A percentile compares a stretch with the other conserved stretches of the same genome.
phyloP scores from a whole-genome alignment of 53 echinoderm and acorn worm species.

The Holothuria scabra region DNA sequence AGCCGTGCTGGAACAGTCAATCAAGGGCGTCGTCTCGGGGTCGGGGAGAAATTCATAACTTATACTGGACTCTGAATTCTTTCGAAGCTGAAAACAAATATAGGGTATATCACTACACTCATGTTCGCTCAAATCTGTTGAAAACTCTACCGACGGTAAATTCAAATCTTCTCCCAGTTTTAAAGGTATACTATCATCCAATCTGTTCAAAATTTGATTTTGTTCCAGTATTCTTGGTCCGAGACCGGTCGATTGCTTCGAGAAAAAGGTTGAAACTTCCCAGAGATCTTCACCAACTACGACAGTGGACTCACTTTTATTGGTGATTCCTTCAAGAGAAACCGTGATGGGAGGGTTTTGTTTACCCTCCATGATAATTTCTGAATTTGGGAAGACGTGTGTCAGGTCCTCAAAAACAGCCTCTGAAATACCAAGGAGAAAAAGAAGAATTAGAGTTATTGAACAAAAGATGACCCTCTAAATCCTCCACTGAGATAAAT shows the following conservation, averaged over 20 bases:
- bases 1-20: constrained; percentile 12
- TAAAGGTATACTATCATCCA: background rate
- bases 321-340: constrained; percentile 10
- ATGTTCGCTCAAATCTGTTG: constrained; percentile 22
- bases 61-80: constrained; percentile 11
- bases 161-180: background rate
- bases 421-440: background rate
- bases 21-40: background rate
- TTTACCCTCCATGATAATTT: constrained; percentile 4
- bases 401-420: constrained; percentile 18
- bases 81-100: constrained; percentile 32
- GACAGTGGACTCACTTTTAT: constrained; percentile 10
- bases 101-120: constrained; percentile 34
- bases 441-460: too few species aligned
- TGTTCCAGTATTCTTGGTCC: constrained; percentile 26
- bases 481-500: too few species aligned
- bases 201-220: background rate
- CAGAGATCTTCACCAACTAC: constrained; percentile 16
- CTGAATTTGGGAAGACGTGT: background rate
- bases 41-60: constrained; percentile 26
- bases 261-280: constrained; percentile 32
- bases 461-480: too few species aligned
- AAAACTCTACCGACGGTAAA: constrained; percentile 21
- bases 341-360: constrained; percentile 6
- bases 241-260: background rate